Percentiles rank a stretch among this genome's conserved stretches.
Evolutionary conservation across 1,140 invertebrate genomes (phyloP).

Genomic region (Atta cephalotes): DNA sequence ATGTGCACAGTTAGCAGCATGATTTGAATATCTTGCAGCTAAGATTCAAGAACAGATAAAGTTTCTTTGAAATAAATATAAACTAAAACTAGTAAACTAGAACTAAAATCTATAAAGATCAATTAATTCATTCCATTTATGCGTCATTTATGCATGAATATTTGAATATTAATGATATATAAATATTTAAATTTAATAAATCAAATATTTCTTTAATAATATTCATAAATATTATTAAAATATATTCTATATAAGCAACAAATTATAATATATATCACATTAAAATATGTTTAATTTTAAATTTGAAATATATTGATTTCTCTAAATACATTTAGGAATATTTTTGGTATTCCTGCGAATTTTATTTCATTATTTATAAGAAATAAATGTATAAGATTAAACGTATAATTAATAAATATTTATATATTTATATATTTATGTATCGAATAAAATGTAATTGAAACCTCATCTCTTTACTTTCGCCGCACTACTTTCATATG

Average conservation of each 20-base stretch:
- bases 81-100: not conserved
- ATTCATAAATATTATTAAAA: not conserved
- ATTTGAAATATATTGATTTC: not conserved
- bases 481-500: not conserved
- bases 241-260: not conserved
- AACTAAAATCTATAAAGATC: too few species aligned
- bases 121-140: not conserved
- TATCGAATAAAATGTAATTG: not conserved
- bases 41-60: not conserved
- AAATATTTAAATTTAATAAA: not conserved
- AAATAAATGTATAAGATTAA: not conserved
- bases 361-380: not conserved
- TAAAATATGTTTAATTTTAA: not conserved
- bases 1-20: not conserved
- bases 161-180: not conserved
- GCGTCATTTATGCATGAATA: not conserved
- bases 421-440: not conserved
- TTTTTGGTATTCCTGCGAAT: not conserved
- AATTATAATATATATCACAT: too few species aligned
- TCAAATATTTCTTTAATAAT: not conserved
- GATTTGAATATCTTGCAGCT: not conserved
- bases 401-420: not conserved
- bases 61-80: not conserved
- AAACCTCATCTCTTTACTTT: slow-evolving; percentile 5
- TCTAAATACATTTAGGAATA: not conserved